Percentiles rank a stretch among this genome's conserved stretches.
These are phyloP conservation scores for Siniperca chuatsi DNA, from an alignment of 2,113 vertebrate genomes.

Conservation along the genomic window DNA sequence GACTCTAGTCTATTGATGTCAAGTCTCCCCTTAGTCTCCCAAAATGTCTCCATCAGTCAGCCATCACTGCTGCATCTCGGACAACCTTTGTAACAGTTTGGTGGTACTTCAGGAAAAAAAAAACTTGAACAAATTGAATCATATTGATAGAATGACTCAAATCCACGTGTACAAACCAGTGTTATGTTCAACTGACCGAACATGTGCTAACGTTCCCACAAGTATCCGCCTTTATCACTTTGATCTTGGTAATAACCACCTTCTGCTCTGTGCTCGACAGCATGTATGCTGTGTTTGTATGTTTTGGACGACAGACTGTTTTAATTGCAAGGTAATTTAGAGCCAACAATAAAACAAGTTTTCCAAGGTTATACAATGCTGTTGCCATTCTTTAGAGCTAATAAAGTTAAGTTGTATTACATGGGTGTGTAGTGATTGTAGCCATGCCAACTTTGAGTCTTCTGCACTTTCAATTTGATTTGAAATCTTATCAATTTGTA, in stretches of 20 bases:
- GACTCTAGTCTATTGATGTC: constrained; percentile 73
- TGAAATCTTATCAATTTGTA: background rate
- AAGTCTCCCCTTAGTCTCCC: constrained; percentile 57
- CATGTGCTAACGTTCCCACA: constrained; percentile 31
- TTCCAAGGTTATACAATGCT: constrained; percentile 1
- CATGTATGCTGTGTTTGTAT: constrained; percentile 1
- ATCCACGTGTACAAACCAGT: background rate
- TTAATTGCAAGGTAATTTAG: constrained; percentile 28
- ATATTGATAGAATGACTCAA: background rate
- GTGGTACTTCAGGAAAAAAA: constrained; percentile 1
- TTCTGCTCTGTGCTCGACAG: background rate
- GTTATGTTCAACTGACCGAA: background rate
- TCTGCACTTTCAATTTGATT: background rate
- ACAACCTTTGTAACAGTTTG: constrained; percentile 11
- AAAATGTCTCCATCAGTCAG: constrained; percentile 67
- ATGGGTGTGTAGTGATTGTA: background rate
- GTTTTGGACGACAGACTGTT: constrained; percentile 12
- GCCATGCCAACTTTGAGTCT: background rate
- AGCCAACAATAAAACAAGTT: constrained; percentile 35
- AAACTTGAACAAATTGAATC: background rate
- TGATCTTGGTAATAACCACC: constrained; percentile 11
- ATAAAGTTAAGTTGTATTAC: background rate
- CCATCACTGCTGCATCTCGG: background rate
- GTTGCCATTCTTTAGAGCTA: background rate
- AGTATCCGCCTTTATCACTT: constrained; percentile 16